Evolutionary conservation across 30 jellyfish, hydroid and myxozoan genomes (phyloP).

Genomic region (Aurelia aurita): DNA sequence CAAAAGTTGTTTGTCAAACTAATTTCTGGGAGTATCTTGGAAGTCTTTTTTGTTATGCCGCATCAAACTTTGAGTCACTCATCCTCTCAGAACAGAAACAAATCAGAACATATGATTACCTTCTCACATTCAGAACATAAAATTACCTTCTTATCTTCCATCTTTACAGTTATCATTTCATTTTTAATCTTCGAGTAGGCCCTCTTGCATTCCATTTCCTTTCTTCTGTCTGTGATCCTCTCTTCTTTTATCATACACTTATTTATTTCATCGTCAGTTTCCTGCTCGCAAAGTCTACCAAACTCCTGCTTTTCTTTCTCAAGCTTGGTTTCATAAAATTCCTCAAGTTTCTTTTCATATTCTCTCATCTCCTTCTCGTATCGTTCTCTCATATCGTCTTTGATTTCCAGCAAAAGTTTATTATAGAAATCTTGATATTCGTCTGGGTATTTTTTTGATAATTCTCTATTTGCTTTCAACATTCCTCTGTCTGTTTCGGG

Average conservation of each 20-base stretch:
- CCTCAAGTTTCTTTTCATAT: not conserved
- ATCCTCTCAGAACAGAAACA: too few species aligned
- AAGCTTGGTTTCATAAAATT: not conserved
- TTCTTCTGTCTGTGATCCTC: conserved; percentile 35
- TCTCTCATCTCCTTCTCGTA: conserved; percentile 1
- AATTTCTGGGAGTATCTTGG: too few species aligned
- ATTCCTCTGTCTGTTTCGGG: not conserved
- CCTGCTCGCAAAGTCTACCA: conserved; percentile 9
- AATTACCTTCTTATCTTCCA: conserved; percentile 35
- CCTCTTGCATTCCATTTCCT: conserved; percentile 36
- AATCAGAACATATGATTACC: conserved; percentile 6
- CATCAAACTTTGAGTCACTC: too few species aligned
- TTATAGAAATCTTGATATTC: conserved; percentile 18
- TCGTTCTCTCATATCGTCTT: conserved; percentile 10
- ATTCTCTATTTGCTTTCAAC: conserved; percentile 14
- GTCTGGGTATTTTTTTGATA: conserved; percentile 18
- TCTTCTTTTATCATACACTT: conserved; percentile 3
- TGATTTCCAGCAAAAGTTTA: not conserved
- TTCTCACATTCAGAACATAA: not conserved
- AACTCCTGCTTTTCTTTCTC: not conserved
- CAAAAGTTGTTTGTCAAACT: too few species aligned
- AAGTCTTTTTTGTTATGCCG: too few species aligned
- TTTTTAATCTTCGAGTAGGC: conserved; percentile 37
- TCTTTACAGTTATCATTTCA: conserved; percentile 32
- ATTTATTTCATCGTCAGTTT: conserved; percentile 25